Base-by-base conservation (phyloP, 2,888 invertebrate genomes). In the Harpalus rufipes region DNA sequence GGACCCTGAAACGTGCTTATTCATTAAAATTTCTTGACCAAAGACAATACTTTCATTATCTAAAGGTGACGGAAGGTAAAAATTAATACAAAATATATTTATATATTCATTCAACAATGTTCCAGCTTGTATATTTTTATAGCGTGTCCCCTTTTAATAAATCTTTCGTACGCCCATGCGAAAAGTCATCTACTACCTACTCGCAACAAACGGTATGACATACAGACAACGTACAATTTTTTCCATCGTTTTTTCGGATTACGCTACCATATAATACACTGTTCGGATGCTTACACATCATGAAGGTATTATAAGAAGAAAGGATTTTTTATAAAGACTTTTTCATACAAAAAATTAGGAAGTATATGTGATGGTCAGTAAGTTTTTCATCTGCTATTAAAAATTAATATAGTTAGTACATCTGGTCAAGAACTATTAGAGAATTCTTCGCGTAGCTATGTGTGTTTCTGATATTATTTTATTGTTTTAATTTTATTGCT, bases 191-290 rank as follows among this genome's bases (percentile, higher is more conserved):
- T 83, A 76, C 61, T 72, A 76, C 44, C 84, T 78, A 78, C 25
- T 56, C 44, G 32, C 78, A 84, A 84, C 84, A 84, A 84, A 84
- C 84, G 78, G 76, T 84, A 84, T 84, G 78, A 84, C 84, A 84
- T 78, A 84, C 76, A 84, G 84, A 78, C 76, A 84, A 61, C 61
- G 76, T 61, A 76, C 39, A 68, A 76, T 78, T 72, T 84, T 78
- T 78, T 76, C 61, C 72, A 25, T 51, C 8, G 16, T 51, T 81
- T 81, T 81, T 68, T 81, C 18, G 39, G 41, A 59, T 61, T 80
- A 80, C 44, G 39, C 81, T 72, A 81, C 81, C 65, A 81, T 72
- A 81, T 68, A 68, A 81, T 81, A 81, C 16, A 41, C 21, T 51
- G 16, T 84, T 84, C 41, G 56, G 84, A 84, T 84, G 65, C 76